Evolutionary conservation across 2,113 vertebrate genomes (phyloP), one percentile per base, ranked within the genome.

Genomic region (Glaucomys volans): DNA sequence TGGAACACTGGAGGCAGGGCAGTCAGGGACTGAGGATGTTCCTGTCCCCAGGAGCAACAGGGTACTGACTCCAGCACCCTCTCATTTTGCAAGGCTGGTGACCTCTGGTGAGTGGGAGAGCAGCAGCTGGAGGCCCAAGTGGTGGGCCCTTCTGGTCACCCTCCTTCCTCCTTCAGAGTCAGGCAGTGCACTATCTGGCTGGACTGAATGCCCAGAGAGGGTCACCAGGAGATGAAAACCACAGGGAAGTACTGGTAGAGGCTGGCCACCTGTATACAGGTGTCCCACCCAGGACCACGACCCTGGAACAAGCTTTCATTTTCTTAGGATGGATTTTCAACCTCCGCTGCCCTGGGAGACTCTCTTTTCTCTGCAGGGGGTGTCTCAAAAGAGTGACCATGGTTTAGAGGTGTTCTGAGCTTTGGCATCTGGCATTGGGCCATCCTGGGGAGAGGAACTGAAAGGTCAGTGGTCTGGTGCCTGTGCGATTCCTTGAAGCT

Each of bases 171-270:
- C n/a, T 62, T 62, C 66, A 14, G 42, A 35, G 26, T 0, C 32
- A 90, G 50, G 14, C 12, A 2, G n/a, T 14, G 0, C 57, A 8
- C 2, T 22, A 37, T 11, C 42, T 24, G 42, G 40, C 1, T 0
- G 12, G 30, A 28, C 22, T 24, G 16, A n/a, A n/a, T n/a, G 30
- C 30, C 12, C 1, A 32, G 47, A 7, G 47, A 5, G 81, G 1
- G 18, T 32, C 0, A 8, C 40, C 24, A 2, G 30, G 57, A 64
- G 22, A 35, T 4, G 54, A n/a, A 12, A 40, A 0, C 47, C 4
- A 24, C 22, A 14, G 44, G 40, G 18, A 35, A 3, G 40, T 9
- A 1, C n/a, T 2, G 0, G 37, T 7, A 4, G 0, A 13, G 37
- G 28, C 88, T 17, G 62, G 47, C 22, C 52, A 35, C 13, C 35